Conservation (phyloP, 1,140 invertebrate genomes). For the Caenorhabditis remanei region DNA sequence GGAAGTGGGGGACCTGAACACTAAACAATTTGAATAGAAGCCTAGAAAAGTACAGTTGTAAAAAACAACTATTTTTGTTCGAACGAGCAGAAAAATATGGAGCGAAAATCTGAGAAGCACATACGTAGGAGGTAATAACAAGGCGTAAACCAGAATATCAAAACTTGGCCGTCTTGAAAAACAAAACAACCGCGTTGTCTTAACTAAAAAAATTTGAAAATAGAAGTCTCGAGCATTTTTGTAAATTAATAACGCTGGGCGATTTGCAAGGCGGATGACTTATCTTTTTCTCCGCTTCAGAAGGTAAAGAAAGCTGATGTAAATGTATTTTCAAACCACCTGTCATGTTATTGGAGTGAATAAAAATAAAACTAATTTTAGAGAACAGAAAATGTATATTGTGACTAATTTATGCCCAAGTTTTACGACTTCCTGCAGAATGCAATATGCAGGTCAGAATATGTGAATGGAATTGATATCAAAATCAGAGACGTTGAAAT, state of each 20-base stretch:
- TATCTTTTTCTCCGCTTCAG: not conserved
- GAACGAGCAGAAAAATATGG: not conserved
- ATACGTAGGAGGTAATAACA: not conserved
- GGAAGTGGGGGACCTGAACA: too few species aligned
- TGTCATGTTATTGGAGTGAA: not conserved
- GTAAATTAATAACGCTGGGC: too few species aligned
- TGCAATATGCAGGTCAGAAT: not conserved
- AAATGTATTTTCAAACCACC: not conserved
- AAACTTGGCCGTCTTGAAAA: not conserved
- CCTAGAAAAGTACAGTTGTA: not conserved
- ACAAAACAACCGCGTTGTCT: not conserved
- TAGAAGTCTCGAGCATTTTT: too few species aligned
- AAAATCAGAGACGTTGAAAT: not conserved
- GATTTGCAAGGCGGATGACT: too few species aligned
- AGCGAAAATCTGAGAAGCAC: not conserved
- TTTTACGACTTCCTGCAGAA: not conserved
- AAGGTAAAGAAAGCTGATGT: not conserved
- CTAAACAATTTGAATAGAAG: too few species aligned
- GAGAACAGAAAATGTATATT: not conserved
- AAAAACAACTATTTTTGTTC: not conserved
- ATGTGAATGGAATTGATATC: not conserved
- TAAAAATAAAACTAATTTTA: not conserved
- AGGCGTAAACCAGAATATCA: not conserved
- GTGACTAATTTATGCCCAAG: not conserved
- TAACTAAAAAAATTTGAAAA: too few species aligned